phyloP scores from a whole-genome alignment of 2,113 vertebrate species.

The Poeciliopsis occidentalis region DNA sequence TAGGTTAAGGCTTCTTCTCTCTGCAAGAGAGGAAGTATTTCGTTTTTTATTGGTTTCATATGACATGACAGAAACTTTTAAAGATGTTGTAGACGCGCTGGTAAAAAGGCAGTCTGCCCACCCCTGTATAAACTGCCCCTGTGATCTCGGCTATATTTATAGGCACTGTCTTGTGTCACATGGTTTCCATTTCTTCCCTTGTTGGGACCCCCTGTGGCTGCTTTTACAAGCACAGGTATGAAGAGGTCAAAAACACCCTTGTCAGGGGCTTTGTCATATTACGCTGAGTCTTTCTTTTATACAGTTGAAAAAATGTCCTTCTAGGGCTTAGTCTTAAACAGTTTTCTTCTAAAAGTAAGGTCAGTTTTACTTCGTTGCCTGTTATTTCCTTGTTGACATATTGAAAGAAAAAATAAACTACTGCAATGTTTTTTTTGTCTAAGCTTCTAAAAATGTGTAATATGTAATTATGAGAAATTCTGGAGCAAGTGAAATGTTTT shows the following conservation, averaged over 20 bases:
- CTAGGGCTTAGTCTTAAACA: background rate
- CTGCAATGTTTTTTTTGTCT: background rate
- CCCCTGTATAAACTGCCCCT: conserved; percentile 79
- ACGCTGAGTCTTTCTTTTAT: background rate
- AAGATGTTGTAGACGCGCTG: conserved; percentile 82
- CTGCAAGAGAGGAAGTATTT: conserved; percentile 77
- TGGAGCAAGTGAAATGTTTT: background rate
- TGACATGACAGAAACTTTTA: conserved; percentile 82
- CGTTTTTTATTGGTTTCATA: conserved; percentile 83
- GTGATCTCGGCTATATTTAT: conserved; percentile 85
- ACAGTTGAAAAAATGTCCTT: background rate
- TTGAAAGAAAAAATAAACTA: background rate
- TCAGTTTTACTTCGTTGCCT: background rate
- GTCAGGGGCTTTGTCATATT: conserved; percentile 43
- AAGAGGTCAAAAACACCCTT: conserved; percentile 74
- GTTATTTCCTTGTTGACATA: background rate
- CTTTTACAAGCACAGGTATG: conserved; percentile 82
- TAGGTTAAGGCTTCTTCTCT: conserved; percentile 58
- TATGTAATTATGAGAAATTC: background rate
- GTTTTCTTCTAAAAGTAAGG: background rate
- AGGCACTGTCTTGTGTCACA: conserved; percentile 83
- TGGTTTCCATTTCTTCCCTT: conserved; percentile 85
- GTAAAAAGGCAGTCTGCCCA: conserved; percentile 81
- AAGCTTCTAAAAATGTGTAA: too few relatives aligned
- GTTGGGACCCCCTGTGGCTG: conserved; percentile 77